Evolutionary conservation across 2,113 vertebrate genomes (phyloP).

Genomic region (Burhinus oedicnemus): DNA sequence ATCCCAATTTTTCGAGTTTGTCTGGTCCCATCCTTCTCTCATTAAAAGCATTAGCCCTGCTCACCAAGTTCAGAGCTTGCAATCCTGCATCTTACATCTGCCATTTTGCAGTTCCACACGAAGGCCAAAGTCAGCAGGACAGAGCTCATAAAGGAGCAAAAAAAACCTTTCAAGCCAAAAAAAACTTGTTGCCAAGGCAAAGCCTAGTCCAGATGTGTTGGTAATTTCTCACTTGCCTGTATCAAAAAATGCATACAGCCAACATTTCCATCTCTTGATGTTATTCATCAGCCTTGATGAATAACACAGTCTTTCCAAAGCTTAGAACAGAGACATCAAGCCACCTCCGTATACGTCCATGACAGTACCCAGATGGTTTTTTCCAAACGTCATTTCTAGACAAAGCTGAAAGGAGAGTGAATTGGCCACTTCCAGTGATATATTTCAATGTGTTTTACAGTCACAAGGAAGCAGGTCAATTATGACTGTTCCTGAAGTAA

Average conservation of each 20-base stretch:
- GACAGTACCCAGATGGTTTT: background rate
- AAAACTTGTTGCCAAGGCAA: background rate
- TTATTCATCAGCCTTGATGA: background rate
- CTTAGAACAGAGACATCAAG: background rate
- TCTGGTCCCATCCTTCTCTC: background rate
- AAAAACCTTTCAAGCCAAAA: background rate
- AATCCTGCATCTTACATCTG: background rate
- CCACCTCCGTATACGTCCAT: background rate
- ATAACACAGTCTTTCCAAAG: background rate
- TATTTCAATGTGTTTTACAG: background rate
- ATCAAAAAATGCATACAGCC: background rate
- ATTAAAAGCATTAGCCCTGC: background rate
- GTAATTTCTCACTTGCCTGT: background rate
- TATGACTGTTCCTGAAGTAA: background rate
- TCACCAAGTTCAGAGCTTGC: background rate
- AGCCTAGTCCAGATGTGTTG: background rate
- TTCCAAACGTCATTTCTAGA: background rate
- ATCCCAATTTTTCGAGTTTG: background rate
- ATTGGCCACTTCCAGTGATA: background rate
- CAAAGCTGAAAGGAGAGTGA: background rate
- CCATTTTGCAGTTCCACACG: background rate
- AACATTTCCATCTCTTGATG: background rate
- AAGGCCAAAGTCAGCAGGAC: background rate
- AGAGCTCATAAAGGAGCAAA: background rate
- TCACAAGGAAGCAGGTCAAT: background rate